phyloP scores from a whole-genome alignment of 1,140 invertebrate genomes.

The Drosophila malerkotliana region DNA sequence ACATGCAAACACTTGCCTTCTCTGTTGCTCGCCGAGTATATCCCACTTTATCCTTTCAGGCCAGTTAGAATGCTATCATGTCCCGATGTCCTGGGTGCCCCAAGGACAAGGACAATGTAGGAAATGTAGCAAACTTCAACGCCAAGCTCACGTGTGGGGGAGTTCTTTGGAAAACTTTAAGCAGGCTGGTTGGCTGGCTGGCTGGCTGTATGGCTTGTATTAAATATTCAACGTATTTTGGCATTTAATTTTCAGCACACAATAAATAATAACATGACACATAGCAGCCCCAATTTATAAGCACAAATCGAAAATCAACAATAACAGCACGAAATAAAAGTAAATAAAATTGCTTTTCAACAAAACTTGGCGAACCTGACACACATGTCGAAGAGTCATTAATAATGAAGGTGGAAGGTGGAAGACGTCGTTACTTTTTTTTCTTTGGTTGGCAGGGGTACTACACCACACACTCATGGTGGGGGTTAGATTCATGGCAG shows the following conservation, averaged over 20 bases:
- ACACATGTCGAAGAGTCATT: constrained; percentile 80
- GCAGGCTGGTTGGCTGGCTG: neutral
- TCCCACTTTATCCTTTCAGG: constrained; percentile 19
- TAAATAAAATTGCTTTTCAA: constrained; percentile 83
- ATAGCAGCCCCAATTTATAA: constrained; percentile 61
- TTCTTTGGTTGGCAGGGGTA: neutral
- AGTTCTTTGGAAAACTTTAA: constrained; percentile 46
- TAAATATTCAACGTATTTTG: constrained; percentile 80
- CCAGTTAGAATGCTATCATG: constrained; percentile 42
- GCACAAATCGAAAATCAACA: constrained; percentile 58
- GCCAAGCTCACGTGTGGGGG: constrained; percentile 40
- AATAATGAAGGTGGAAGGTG: constrained; percentile 74
- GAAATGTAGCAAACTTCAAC: constrained; percentile 41
- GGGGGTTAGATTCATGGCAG: constrained; percentile 7
- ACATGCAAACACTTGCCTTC: constrained; percentile 77
- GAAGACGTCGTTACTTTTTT: constrained; percentile 31
- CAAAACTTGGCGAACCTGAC: constrained; percentile 78
- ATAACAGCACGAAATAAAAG: constrained; percentile 49
- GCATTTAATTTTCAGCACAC: constrained; percentile 77
- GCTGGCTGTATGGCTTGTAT: constrained; percentile 21
- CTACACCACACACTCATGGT: neutral
- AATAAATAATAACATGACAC: constrained; percentile 82
- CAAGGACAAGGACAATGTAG: constrained; percentile 78
- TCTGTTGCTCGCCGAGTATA: constrained; percentile 22
- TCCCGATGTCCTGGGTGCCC: constrained; percentile 29